A percentile compares a stretch with the other conserved stretches of the same genome.
phyloP scores from a whole-genome alignment of 1,140 invertebrate species.

The Centruroides vittatus region DNA sequence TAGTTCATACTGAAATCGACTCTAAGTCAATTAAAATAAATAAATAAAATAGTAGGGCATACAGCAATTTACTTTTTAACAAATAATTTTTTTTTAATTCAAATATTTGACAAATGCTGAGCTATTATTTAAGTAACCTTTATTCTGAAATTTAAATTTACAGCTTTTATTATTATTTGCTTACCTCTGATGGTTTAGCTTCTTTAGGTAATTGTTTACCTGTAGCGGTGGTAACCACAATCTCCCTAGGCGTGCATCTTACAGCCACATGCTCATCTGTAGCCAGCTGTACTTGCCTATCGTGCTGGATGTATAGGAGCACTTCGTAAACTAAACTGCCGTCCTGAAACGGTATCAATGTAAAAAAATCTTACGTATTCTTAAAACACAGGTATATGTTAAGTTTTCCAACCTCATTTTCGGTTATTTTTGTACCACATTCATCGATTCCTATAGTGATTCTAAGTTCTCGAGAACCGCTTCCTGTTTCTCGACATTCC shows the following conservation, averaged over 20 bases:
- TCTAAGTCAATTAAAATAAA: too few relatives aligned
- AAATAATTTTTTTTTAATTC: too few relatives aligned
- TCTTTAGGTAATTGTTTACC: not conserved
- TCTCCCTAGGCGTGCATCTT: conserved; percentile 31
- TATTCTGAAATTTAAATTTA: not conserved
- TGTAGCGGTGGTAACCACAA: not conserved
- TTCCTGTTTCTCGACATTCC: conserved; percentile 43
- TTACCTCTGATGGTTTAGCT: not conserved
- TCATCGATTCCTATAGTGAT: conserved; percentile 43
- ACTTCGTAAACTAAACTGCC: conserved; percentile 43
- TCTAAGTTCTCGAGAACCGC: conserved; percentile 34
- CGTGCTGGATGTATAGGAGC: conserved; percentile 50
- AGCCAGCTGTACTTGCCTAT: conserved; percentile 48
- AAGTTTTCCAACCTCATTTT: conserved; percentile 28
- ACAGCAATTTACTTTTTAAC: too few relatives aligned
- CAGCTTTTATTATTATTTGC: not conserved
- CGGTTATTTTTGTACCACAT: conserved; percentile 45
- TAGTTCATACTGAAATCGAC: too few relatives aligned
- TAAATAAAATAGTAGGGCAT: too few relatives aligned
- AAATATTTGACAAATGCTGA: not conserved
- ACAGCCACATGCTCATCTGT: conserved; percentile 46
- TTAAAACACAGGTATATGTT: not conserved
- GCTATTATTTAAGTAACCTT: not conserved
- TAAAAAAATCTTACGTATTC: not conserved
- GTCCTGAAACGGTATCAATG: conserved; percentile 17